phyloP scores from a whole-genome alignment of 2,113 vertebrate species.

The Cyprinus carpio region DNA sequence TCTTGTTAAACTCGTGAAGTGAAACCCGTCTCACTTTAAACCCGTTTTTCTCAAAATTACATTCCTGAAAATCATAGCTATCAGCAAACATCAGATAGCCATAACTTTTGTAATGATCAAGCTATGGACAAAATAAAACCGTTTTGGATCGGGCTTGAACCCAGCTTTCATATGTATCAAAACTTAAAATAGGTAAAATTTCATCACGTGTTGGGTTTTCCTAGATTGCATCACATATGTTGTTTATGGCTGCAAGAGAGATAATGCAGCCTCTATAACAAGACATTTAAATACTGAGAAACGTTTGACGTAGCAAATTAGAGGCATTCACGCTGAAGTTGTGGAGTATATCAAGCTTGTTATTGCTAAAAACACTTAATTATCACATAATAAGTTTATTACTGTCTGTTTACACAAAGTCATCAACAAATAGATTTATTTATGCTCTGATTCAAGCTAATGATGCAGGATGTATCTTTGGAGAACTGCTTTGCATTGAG shows the following conservation, averaged over 20 bases:
- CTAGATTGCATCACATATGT: no score
- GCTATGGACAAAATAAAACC: no score
- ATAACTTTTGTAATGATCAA: no score
- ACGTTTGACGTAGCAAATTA: conserved; percentile 29
- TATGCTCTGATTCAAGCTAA: neutral
- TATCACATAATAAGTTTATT: conserved; percentile 29
- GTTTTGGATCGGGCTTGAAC: no score
- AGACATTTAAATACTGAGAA: conserved; percentile 16
- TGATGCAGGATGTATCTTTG: neutral
- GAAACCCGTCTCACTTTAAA: no score
- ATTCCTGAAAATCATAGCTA: no score
- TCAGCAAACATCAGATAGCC: no score
- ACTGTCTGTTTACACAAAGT: conserved; percentile 22
- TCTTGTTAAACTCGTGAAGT: no score
- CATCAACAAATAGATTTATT: conserved; percentile 16
- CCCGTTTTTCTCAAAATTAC: no score
- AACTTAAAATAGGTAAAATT: no score
- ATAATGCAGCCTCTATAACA: conserved; percentile 5
- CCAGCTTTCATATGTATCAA: no score
- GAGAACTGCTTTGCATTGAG: conserved; percentile 9
- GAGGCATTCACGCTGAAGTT: conserved; percentile 34
- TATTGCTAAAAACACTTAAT: conserved; percentile 4
- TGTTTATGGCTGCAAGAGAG: neutral
- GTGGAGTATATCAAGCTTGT: conserved; percentile 32
- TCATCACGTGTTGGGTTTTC: no score